Evolutionary conservation across 1,140 invertebrate species (phyloP).

Genomic region (Mizuhopecten yessoensis): DNA sequence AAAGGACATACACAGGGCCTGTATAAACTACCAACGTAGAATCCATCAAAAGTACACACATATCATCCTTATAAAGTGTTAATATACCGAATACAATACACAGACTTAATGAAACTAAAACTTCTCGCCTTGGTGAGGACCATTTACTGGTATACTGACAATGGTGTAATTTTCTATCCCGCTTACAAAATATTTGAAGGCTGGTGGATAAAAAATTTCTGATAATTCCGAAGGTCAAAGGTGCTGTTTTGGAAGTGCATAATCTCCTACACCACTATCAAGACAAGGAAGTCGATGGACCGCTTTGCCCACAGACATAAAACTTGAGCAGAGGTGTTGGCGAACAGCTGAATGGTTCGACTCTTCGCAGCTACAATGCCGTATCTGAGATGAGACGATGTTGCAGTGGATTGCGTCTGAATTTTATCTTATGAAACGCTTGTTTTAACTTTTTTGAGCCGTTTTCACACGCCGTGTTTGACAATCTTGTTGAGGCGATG

Average conservation of each 20-base stretch:
- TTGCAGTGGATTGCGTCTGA: conserved; percentile 6
- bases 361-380: conserved; percentile 36
- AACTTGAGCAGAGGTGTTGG: background rate
- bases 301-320: conserved; percentile 1
- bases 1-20: too few relatives aligned
- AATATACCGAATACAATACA: too few relatives aligned
- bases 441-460: conserved; percentile 31
- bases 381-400: conserved; percentile 13
- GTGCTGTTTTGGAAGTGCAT: background rate
- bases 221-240: background rate
- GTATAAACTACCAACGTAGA: too few relatives aligned
- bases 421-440: conserved; percentile 28
- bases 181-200: background rate
- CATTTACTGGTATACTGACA: background rate
- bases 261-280: background rate
- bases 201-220: background rate
- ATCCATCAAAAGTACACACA: too few relatives aligned
- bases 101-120: too few relatives aligned
- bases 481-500: background rate
- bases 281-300: background rate
- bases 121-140: too few relatives aligned
- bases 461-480: background rate
- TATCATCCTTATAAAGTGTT: too few relatives aligned
- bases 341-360: background rate
- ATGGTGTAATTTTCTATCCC: background rate